A percentile compares a stretch with the other conserved stretches of the same genome.
Conservation (phyloP, 2,797 vertebrate genomes). For the Okamejei kenojei region DNA sequence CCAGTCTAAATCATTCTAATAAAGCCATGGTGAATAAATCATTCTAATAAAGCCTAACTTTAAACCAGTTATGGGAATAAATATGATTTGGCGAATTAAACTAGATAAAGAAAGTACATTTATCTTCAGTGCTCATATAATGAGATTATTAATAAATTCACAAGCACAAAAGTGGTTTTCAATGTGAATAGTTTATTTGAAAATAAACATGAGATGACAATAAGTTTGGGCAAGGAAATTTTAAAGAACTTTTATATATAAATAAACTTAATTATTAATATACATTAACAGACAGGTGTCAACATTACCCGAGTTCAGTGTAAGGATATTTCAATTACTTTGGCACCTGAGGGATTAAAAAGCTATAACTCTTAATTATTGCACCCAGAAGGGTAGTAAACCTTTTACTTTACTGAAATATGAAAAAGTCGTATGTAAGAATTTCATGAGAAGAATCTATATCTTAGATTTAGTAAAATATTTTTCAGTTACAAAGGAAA, state of each 20-base stretch:
- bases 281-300: background rate
- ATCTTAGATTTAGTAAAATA: no score
- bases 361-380: background rate
- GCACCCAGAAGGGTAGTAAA: background rate
- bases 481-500: background rate
- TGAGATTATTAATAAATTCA: background rate
- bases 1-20: background rate
- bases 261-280: background rate
- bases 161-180: background rate
- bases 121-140: background rate
- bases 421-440: background rate
- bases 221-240: background rate
- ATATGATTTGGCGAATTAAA: background rate
- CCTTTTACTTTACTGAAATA: background rate
- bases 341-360: background rate
- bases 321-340: background rate
- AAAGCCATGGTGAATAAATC: background rate
- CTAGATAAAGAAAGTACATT: background rate
- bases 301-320: background rate
- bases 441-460: no score
- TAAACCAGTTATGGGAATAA: background rate
- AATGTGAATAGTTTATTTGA: background rate
- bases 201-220: background rate
- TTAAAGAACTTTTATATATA: background rate
- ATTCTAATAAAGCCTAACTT: background rate